Evolutionary conservation across 2,113 vertebrate genomes (phyloP).

Genomic region (Holacanthus passer): DNA sequence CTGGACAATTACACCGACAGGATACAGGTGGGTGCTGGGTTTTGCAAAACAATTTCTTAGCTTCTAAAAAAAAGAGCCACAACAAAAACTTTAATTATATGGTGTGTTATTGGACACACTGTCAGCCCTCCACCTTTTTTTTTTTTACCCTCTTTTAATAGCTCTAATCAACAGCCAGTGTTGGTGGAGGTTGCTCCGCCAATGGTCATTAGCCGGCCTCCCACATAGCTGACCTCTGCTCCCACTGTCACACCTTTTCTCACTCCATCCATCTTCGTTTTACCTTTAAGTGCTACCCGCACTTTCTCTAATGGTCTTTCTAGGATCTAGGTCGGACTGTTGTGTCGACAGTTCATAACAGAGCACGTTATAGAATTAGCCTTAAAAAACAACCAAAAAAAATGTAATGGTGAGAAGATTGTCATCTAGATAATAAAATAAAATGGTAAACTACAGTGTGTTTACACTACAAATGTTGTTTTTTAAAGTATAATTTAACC

Average conservation of each 20-base stretch:
- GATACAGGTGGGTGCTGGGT: slow-evolving; percentile 88
- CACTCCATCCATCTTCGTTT: slow-evolving; percentile 44
- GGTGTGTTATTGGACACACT: not conserved
- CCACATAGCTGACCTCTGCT: slow-evolving; percentile 44
- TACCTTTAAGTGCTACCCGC: not conserved
- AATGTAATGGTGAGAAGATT: too few relatives aligned
- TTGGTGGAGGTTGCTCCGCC: slow-evolving; percentile 12
- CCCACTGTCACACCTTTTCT: slow-evolving; percentile 34
- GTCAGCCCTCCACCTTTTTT: not conserved
- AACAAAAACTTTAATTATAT: not conserved
- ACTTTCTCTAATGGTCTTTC: slow-evolving; percentile 3
- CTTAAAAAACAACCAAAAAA: not conserved
- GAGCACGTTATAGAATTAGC: not conserved
- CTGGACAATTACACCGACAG: slow-evolving; percentile 99
- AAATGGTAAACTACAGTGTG: too few relatives aligned
- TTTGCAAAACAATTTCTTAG: not conserved
- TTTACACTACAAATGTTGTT: too few relatives aligned
- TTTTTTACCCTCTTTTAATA: slow-evolving; percentile 28
- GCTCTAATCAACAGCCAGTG: slow-evolving; percentile 46
- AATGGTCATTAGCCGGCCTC: slow-evolving; percentile 52
- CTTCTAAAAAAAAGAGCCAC: not conserved
- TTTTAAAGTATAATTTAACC: too few relatives aligned
- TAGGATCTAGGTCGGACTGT: not conserved
- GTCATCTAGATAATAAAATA: too few relatives aligned
- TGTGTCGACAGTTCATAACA: slow-evolving; percentile 5